Conservation (phyloP, 2,888 invertebrate species). For the Agrochola lychnidis region DNA sequence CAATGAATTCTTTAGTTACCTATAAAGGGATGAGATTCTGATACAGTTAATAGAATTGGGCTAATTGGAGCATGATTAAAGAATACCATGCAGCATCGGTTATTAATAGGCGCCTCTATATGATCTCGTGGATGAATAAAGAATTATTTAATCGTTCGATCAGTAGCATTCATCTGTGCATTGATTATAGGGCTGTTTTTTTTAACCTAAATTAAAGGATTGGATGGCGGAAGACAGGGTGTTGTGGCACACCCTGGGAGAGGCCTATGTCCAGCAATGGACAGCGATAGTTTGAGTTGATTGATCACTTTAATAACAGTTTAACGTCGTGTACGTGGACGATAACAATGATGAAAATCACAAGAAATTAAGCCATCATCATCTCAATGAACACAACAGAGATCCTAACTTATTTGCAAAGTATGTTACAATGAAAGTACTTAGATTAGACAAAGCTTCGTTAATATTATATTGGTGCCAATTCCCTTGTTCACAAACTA, state of each 20-base stretch:
- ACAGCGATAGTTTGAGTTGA: too few species aligned
- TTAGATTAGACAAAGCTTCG: not conserved
- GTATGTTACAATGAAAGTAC: not conserved
- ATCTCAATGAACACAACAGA: not conserved
- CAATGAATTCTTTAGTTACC: slow-evolving; percentile 21
- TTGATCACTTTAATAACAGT: too few species aligned
- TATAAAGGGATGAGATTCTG: not conserved
- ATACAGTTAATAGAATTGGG: not conserved
- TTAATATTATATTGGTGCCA: too few species aligned
- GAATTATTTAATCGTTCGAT: slow-evolving; percentile 44
- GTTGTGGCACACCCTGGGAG: too few species aligned
- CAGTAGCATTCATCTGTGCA: slow-evolving; percentile 27
- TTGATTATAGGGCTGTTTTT: slow-evolving; percentile 17
- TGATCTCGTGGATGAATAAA: slow-evolving; percentile 19
- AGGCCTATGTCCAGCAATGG: too few species aligned
- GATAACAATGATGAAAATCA: too few species aligned
- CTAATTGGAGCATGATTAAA: slow-evolving; percentile 44
- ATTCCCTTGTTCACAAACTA: too few species aligned
- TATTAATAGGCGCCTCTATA: slow-evolving; percentile 24
- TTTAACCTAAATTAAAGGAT: too few species aligned
- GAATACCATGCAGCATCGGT: not conserved
- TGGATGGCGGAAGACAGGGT: too few species aligned
- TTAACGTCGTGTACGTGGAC: too few species aligned
- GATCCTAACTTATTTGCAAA: not conserved
- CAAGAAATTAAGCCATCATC: too few species aligned